Conservation (phyloP, 2,888 invertebrate species). For the Quadroppia sp. region DNA sequence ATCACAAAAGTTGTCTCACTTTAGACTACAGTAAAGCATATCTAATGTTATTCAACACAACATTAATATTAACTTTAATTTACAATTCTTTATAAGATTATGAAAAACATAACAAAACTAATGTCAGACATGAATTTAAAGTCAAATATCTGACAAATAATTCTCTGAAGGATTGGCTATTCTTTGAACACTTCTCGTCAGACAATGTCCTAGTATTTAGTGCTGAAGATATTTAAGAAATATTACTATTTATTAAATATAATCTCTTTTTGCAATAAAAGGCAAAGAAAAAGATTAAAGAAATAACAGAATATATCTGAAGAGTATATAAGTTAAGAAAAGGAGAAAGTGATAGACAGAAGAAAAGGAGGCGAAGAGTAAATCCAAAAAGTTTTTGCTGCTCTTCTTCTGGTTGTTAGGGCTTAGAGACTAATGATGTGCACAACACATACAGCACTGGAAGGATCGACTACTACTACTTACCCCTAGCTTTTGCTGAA, state of each 20-base stretch:
- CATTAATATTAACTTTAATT: conserved; percentile 24
- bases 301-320: conserved; percentile 5
- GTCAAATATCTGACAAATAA: no score
- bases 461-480: not conserved
- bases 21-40: not conserved
- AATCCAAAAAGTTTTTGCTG: conserved; percentile 25
- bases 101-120: not conserved
- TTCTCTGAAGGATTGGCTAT: no score
- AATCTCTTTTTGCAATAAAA: not conserved
- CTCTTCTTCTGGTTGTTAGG: conserved; percentile 13
- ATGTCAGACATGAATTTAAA: not conserved
- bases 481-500: no score
- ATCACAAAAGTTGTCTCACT: not conserved
- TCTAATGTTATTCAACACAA: not conserved
- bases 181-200: no score
- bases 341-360: not conserved
- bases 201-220: not conserved
- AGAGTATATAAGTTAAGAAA: conserved; percentile 10
- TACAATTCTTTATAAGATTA: no score
- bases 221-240: not conserved
- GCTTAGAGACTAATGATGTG: conserved; percentile 28
- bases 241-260: conserved; percentile 12
- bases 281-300: not conserved
- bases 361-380: not conserved
- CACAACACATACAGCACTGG: no score